Base-by-base conservation (phyloP, 2,113 vertebrate genomes). In the Anseranas semipalmata region DNA sequence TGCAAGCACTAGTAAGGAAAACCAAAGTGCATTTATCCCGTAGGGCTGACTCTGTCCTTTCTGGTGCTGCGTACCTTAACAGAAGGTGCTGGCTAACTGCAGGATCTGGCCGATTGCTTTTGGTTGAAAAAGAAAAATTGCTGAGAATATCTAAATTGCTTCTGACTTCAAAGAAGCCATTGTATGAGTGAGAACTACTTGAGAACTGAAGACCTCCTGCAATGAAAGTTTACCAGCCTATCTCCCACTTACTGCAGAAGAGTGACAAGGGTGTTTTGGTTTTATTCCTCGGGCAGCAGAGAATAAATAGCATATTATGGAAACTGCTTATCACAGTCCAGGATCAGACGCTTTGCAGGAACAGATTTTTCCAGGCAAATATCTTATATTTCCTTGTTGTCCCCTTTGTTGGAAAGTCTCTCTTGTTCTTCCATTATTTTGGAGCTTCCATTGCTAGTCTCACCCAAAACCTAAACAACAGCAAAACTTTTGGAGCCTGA, bases 131-230 rank as follows among this genome's bases (percentile, higher is more conserved):
- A 37, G 65, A 7, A 59, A 50, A 25, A 66, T 12, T 27, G 17
- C 8, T 0, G 1, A 7, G 24, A 76, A 37, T 13, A 78, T 39
- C 6, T 18, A 5, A 68, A 85, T 52, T 73, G 10, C 9, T 85
- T 10, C 15, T 67, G 17, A 45, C 33, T 65, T 53, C 41, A 41
- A 56, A 68, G 37, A 43, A 84, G 80, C 45, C 30, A 5, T 12
- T 25, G 22, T 1, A 0, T 0, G 2, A 35, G 8, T 3, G 24
- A 70, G 20, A 35, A 37, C 10, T 35, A 41, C 9, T 39, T 13
- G 41, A 73, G 68, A 86, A 14, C 7, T 2, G 12, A 58, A 77
- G 25, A 4, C 9, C 27, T 41, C 32, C n/a, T 46, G n/a, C 9
- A 71, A 67, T 11, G 32, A 46, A 8, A 0, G 0, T 45, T 37